Conservation (phyloP, 1,140 invertebrate species). For the Caenorhabditis tropicalis region DNA sequence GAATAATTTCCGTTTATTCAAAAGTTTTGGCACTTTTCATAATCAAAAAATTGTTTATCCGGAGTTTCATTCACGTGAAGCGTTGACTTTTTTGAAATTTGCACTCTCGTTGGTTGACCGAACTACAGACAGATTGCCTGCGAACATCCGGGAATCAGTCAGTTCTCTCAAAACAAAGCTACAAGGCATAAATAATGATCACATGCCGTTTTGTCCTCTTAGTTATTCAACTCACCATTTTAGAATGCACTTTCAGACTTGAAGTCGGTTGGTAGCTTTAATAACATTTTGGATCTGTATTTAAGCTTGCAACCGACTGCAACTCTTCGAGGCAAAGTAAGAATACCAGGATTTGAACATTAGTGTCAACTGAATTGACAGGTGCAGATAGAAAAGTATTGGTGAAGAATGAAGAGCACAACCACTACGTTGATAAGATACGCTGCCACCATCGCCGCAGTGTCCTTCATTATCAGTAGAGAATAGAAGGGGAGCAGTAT, state of each 20-base stretch:
- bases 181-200: too few species aligned
- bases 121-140: too few species aligned
- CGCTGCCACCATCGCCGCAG: background rate
- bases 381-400: background rate
- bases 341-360: background rate
- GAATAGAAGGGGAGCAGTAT: background rate
- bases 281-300: background rate
- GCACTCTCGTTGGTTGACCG: too few species aligned
- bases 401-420: background rate
- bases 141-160: too few species aligned
- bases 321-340: background rate
- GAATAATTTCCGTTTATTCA: too few species aligned
- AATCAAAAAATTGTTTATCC: too few species aligned
- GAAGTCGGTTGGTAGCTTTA: conserved; percentile 41
- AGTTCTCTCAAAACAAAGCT: too few species aligned
- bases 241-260: background rate
- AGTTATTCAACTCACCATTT: background rate
- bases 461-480: background rate
- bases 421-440: background rate
- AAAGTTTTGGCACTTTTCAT: too few species aligned
- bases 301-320: conserved; percentile 30
- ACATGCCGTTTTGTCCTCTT: background rate
- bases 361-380: background rate
- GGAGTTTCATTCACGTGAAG: too few species aligned
- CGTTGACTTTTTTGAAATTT: too few species aligned